Evolutionary conservation across 2,797 vertebrate species (phyloP).

Genomic region (Tapera naevia): DNA sequence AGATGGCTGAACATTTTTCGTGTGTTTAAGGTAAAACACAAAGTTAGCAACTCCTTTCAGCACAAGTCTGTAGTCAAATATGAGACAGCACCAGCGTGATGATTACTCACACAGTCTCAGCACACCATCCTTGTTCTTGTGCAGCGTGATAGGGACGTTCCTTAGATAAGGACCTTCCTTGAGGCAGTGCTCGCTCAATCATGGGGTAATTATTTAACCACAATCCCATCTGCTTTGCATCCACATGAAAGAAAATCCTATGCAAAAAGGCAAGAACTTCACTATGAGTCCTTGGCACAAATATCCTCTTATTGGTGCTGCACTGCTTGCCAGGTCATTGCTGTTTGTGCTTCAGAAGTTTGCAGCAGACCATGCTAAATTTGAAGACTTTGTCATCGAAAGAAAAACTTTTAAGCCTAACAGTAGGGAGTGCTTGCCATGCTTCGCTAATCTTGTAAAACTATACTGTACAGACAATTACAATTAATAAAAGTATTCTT

Average conservation of each 20-base stretch:
- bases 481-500: background rate
- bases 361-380: background rate
- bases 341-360: background rate
- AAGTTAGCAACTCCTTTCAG: background rate
- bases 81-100: background rate
- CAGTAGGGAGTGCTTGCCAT: background rate
- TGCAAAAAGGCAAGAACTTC: slow-evolving; percentile 13
- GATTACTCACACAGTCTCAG: background rate
- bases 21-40: background rate
- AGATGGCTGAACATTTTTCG: background rate
- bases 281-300: background rate
- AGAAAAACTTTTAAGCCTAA: background rate
- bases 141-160: background rate
- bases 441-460: background rate
- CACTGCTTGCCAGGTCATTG: background rate
- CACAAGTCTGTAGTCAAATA: background rate
- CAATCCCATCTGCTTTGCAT: background rate
- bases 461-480: background rate
- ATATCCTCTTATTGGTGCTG: background rate
- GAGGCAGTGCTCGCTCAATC: background rate
- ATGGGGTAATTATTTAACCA: slow-evolving; percentile 4
- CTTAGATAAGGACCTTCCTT: background rate
- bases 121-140: background rate
- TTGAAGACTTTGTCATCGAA: background rate
- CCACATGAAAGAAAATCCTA: background rate